Evolutionary conservation across 35 echinoderm and acorn worm genomes (phyloP).

Genomic region (Ophioderma brevispina): DNA sequence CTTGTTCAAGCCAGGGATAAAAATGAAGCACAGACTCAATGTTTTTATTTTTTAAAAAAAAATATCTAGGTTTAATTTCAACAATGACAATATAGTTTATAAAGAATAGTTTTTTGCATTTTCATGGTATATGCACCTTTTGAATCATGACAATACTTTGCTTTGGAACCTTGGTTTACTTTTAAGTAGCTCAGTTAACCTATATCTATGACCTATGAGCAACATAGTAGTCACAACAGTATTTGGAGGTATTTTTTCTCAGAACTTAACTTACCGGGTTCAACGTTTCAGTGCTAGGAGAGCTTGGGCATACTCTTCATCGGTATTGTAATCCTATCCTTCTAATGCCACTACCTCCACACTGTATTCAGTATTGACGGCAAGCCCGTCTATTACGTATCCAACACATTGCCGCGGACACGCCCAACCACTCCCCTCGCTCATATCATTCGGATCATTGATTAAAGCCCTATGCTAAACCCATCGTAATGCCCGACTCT

Average conservation of each 20-base stretch:
- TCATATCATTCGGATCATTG: background rate
- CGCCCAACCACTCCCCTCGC: background rate
- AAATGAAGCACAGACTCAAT: no score
- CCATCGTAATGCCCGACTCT: background rate
- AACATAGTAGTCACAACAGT: no score
- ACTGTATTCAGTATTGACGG: background rate
- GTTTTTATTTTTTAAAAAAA: no score
- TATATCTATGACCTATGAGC: no score
- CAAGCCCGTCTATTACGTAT: background rate
- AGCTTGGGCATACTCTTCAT: background rate
- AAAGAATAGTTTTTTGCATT: no score
- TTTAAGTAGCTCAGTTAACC: no score
- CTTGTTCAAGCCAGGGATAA: no score
- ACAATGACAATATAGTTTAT: no score
- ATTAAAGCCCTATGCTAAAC: background rate
- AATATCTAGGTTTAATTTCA: no score
- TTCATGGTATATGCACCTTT: no score
- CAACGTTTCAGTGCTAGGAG: background rate
- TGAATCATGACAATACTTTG: no score
- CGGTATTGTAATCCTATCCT: background rate
- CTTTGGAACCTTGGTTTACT: no score
- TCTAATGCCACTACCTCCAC: background rate
- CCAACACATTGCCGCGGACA: background rate
- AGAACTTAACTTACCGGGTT: background rate
- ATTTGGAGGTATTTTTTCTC: background rate